Conservation (phyloP, 2,888 invertebrate species). For the Lepidocyrtoides sp. region DNA sequence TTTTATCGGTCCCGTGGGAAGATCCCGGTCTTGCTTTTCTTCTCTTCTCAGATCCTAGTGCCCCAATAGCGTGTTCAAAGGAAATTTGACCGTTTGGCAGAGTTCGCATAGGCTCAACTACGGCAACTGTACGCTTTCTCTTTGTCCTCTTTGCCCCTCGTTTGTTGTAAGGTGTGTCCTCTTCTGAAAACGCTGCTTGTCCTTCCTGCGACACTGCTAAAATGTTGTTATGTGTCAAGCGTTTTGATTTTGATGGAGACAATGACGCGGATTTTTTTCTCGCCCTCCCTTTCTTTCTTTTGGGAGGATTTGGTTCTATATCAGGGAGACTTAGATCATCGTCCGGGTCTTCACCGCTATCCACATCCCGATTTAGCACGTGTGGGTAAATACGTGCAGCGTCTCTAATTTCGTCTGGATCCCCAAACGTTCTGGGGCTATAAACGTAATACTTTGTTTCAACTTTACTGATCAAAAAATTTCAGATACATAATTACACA, state of each 20-base stretch:
- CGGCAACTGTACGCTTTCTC: conserved; percentile 71
- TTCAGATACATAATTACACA: too few relatives aligned
- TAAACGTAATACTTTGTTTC: too few relatives aligned
- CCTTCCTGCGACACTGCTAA: conserved; percentile 66
- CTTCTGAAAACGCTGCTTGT: conserved; percentile 63
- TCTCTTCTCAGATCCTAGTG: conserved; percentile 42
- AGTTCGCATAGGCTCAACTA: conserved; percentile 76
- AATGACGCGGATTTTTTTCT: conserved; percentile 64
- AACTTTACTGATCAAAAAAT: too few relatives aligned
- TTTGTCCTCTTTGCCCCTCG: conserved; percentile 40
- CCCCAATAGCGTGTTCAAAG: conserved; percentile 73
- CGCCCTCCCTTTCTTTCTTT: conserved; percentile 49
- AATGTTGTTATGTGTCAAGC: conserved; percentile 66
- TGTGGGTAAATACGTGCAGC: conserved; percentile 52
- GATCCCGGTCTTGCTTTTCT: conserved; percentile 63
- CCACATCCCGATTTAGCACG: conserved; percentile 52
- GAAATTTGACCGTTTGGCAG: conserved; percentile 70
- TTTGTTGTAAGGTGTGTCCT: conserved; percentile 38
- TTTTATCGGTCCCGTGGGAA: conserved; percentile 57
- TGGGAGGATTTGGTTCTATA: conserved; percentile 76
- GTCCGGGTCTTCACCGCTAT: conserved; percentile 74
- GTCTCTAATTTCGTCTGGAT: conserved; percentile 67
- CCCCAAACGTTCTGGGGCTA: conserved; percentile 70
- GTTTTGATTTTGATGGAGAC: conserved; percentile 70
- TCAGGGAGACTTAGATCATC: conserved; percentile 80